Evolutionary conservation across 1,140 invertebrate genomes (phyloP).

Genomic region (Probaryconus sp.): DNA sequence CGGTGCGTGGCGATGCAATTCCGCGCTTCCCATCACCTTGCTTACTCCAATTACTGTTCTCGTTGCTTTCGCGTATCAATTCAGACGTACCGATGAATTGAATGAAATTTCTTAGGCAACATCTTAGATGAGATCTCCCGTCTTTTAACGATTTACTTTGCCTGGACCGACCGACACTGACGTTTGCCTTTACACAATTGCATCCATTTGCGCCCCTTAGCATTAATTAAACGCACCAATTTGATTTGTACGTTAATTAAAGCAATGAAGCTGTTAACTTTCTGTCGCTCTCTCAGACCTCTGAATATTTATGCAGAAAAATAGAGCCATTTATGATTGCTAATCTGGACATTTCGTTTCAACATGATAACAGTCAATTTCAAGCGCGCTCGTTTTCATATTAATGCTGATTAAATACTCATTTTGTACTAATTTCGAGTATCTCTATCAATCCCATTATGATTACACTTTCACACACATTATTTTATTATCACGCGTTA

Average conservation of each 20-base stretch:
- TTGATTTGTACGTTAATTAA: conserved; percentile 39
- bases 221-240: conserved; percentile 33
- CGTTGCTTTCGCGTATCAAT: conserved; percentile 45
- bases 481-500: too few species aligned
- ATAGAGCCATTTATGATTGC: neutral
- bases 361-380: conserved; percentile 17
- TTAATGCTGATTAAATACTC: conserved; percentile 35
- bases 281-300: too few species aligned
- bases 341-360: conserved; percentile 8
- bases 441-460: too few species aligned
- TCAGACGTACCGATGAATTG: conserved; percentile 39
- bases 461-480: too few species aligned
- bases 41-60: conserved; percentile 59
- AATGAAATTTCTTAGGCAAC: conserved; percentile 48
- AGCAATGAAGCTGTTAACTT: conserved; percentile 6
- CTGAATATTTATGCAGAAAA: too few species aligned
- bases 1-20: conserved; percentile 30
- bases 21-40: conserved; percentile 28
- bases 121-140: conserved; percentile 26
- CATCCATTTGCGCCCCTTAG: conserved; percentile 1
- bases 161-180: conserved; percentile 4
- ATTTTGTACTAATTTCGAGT: conserved; percentile 12
- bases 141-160: conserved; percentile 10
- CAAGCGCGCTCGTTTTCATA: neutral
- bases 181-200: conserved; percentile 12